Conservation (phyloP, 2,113 vertebrate species). For the Manacus vitellinus region DNA sequence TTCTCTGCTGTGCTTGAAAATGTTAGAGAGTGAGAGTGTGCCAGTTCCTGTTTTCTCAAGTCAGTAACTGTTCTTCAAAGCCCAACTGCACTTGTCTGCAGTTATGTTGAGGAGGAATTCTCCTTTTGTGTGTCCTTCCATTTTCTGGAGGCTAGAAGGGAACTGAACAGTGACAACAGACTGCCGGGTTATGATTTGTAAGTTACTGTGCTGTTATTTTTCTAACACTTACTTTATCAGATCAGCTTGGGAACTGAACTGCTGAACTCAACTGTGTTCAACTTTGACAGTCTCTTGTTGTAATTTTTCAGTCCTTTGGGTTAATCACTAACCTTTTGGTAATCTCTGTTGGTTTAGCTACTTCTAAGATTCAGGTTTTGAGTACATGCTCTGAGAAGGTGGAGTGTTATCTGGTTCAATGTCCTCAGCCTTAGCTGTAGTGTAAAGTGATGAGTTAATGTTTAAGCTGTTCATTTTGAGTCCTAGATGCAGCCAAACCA, state of each 20-base stretch:
- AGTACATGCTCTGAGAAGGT: conserved; percentile 18
- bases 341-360: conserved; percentile 21
- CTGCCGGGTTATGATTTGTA: background rate
- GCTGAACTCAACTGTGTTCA: background rate
- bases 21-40: accelerated
- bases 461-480: conserved; percentile 37
- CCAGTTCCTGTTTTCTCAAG: background rate
- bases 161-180: background rate
- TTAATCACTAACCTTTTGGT: conserved; percentile 40
- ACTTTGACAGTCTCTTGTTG: background rate
- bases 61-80: background rate
- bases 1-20: background rate
- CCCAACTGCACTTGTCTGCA: background rate
- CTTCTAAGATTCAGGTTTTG: conserved; percentile 7
- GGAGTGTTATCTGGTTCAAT: conserved; percentile 41
- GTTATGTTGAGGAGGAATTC: background rate
- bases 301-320: background rate
- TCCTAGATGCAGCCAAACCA: background rate
- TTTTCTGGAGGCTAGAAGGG: background rate
- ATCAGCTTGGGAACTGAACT: background rate
- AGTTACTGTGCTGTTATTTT: background rate
- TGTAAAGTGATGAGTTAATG: conserved; percentile 28
- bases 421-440: conserved; percentile 30
- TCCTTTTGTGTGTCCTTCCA: background rate
- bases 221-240: background rate